These are phyloP conservation scores for Falco columbarius DNA, from an alignment of 2,797 vertebrate species.

Conservation along the genomic window DNA sequence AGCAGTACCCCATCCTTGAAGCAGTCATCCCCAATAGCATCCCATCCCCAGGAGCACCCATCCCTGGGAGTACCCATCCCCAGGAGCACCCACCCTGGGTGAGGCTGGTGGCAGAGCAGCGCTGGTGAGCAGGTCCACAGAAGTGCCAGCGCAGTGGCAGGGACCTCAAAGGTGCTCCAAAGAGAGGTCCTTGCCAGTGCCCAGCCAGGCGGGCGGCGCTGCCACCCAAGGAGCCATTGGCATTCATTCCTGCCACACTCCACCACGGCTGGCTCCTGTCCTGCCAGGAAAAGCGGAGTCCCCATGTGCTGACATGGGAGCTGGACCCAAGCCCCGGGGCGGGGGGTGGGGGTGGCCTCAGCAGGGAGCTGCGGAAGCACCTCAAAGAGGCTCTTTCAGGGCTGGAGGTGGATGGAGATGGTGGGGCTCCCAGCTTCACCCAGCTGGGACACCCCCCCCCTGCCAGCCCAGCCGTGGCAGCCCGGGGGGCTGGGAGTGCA, in stretches of 20 bases:
- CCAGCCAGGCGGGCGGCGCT: not conserved
- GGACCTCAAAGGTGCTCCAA: not conserved
- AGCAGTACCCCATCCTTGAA: no score
- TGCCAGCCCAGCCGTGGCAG: not conserved
- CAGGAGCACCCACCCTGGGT: not conserved
- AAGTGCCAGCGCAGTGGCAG: not conserved
- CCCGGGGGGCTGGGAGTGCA: not conserved
- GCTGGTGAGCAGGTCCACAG: rapidly evolving
- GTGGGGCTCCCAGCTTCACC: no score
- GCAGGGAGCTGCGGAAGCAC: not conserved
- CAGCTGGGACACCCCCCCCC: no score
- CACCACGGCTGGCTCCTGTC: not conserved
- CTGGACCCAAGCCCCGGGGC: not conserved
- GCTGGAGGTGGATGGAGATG: not conserved
- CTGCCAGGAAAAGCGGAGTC: not conserved
- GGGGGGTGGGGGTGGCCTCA: no score
- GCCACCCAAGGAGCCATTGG: not conserved
- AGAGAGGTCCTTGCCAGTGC: not conserved
- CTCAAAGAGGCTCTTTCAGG: not conserved
- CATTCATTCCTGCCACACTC: rapidly evolving
- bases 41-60: no score
- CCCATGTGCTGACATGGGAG: not conserved
- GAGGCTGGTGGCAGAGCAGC: rapidly evolving
- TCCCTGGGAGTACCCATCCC: no score
- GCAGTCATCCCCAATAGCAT: no score